Conservation (phyloP, 2,113 vertebrate genomes). For the Tragelaphus buxtoni region DNA sequence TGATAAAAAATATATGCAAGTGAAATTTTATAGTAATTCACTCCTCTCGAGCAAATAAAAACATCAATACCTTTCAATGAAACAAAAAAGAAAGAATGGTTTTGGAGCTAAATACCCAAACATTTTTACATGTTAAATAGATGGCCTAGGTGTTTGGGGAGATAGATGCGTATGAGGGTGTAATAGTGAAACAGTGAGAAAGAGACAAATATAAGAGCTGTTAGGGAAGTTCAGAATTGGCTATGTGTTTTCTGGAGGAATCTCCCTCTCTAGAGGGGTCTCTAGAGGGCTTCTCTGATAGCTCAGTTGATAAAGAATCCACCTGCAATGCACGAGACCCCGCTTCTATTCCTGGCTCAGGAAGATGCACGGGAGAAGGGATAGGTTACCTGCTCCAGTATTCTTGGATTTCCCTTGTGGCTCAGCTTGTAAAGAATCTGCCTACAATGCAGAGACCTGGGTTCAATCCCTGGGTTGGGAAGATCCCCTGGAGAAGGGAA, state of each 20-base stretch:
- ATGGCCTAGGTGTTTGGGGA: no score
- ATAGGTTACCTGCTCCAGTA: background rate
- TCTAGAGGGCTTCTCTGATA: background rate
- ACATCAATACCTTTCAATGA: background rate
- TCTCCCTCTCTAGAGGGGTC: background rate
- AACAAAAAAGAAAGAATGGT: background rate
- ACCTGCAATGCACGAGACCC: background rate
- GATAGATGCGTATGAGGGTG: fast-evolving
- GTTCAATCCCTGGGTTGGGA: background rate
- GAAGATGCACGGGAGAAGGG: background rate
- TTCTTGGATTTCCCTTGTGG: background rate
- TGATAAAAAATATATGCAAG: background rate
- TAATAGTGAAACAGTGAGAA: background rate
- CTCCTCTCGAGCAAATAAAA: background rate
- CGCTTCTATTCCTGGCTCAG: background rate
- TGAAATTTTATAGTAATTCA: background rate
- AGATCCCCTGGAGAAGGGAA: background rate
- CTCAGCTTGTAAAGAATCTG: background rate
- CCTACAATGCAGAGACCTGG: background rate
- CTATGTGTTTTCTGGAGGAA: background rate
- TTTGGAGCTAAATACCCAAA: background rate
- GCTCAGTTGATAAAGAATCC: background rate
- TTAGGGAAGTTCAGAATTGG: background rate
- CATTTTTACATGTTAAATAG: background rate
- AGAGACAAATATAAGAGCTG: background rate